phyloP scores from a whole-genome alignment of 1,140 invertebrate genomes.

The Leptinotarsa undecemlineata region DNA sequence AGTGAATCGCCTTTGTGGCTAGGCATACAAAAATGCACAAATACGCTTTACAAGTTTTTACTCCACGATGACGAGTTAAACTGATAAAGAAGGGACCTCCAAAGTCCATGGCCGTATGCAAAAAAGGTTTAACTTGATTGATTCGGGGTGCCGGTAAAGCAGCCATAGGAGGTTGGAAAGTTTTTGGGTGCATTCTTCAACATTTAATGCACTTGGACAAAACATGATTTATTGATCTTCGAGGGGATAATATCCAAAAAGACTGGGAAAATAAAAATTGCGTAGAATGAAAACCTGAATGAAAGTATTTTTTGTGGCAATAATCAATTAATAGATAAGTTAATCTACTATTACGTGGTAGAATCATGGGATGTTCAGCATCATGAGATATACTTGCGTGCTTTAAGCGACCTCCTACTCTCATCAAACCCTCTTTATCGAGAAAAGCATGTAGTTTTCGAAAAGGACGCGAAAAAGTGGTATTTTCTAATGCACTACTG shows the following conservation, averaged over 20 bases:
- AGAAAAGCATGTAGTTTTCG: neutral
- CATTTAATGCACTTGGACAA: neutral
- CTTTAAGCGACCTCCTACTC: neutral
- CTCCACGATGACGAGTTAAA: neutral
- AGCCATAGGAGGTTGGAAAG: neutral
- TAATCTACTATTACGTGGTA: neutral
- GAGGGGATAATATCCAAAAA: neutral
- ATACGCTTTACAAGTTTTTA: neutral
- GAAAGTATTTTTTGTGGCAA: conserved; percentile 1
- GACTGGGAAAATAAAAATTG: neutral
- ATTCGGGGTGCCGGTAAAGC: neutral
- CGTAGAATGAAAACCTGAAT: neutral
- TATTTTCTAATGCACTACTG: neutral
- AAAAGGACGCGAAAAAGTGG: neutral
- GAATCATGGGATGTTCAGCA: neutral
- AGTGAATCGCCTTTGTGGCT: neutral
- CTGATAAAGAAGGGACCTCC: too few species aligned
- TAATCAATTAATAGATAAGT: neutral
- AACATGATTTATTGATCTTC: neutral
- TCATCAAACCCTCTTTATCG: neutral
- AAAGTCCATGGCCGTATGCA: neutral
- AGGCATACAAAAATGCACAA: conserved; percentile 16
- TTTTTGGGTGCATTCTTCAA: neutral
- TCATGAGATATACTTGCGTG: neutral
- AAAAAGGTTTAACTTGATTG: neutral